Conservation (phyloP, 2,797 vertebrate genomes). For the Aselliscus stoliczkanus region DNA sequence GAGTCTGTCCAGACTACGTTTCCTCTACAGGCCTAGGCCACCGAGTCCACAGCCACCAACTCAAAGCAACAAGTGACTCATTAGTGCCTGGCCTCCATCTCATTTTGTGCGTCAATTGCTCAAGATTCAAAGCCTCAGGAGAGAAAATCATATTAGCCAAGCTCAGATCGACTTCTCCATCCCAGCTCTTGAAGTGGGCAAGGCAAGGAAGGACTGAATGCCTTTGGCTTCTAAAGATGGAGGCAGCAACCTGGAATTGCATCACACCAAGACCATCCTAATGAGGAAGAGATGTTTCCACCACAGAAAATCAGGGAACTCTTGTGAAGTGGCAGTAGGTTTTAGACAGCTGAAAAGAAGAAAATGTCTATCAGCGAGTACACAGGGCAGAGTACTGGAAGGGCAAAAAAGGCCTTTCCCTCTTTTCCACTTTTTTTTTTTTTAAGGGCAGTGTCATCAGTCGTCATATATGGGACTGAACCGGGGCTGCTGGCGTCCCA, state of each 20-base stretch:
- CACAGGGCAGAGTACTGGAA: neutral
- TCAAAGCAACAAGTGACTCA: neutral
- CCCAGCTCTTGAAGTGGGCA: neutral
- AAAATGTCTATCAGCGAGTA: neutral
- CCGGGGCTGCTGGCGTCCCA: too few species aligned
- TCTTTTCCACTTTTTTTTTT: neutral
- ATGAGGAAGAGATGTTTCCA: neutral
- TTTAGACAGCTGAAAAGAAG: neutral
- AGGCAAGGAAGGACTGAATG: neutral
- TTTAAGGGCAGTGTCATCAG: too few species aligned
- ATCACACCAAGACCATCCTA: neutral
- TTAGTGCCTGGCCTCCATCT: neutral
- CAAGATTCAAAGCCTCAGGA: neutral
- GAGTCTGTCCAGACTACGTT: neutral
- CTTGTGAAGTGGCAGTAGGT: neutral
- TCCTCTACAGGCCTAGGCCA: neutral
- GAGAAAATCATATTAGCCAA: neutral
- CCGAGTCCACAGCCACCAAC: neutral
- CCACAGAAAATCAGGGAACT: neutral
- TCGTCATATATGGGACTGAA: too few species aligned
- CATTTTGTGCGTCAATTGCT: neutral
- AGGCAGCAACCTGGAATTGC: neutral
- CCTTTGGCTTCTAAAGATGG: neutral
- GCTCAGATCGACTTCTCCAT: neutral
- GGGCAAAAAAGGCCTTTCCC: neutral